Percentiles rank a stretch among this genome's conserved stretches.
phyloP scores from a whole-genome alignment of 2,113 vertebrate species.

The Aegypius monachus region DNA sequence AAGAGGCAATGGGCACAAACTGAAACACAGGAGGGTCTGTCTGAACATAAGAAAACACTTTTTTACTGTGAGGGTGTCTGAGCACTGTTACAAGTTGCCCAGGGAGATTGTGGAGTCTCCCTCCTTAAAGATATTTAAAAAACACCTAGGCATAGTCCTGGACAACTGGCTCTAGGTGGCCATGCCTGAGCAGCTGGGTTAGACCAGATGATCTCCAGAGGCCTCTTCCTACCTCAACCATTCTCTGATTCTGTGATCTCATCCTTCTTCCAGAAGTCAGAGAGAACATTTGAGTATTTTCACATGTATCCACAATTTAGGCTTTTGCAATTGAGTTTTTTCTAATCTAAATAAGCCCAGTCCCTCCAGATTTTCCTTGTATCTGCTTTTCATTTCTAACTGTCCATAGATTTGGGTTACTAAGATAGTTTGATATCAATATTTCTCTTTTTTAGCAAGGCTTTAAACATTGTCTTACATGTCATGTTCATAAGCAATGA shows the following conservation, averaged over 20 bases:
- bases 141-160: rapidly evolving
- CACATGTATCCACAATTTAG: background rate
- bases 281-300: background rate
- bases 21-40: background rate
- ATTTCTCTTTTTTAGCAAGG: background rate
- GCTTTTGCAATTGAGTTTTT: background rate
- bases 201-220: background rate
- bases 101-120: background rate
- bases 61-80: background rate
- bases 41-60: background rate
- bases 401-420: background rate
- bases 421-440: background rate
- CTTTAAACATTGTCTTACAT: background rate
- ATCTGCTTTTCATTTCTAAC: background rate
- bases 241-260: background rate
- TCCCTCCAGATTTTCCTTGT: background rate
- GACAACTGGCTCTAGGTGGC: background rate
- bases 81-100: background rate
- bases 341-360: background rate
- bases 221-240: background rate
- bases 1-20: background rate
- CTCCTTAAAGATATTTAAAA: background rate
- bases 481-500: background rate
- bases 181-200: background rate
- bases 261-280: background rate